Percentiles rank a stretch among this genome's conserved stretches.
phyloP scores from a whole-genome alignment of 1,140 invertebrate genomes.

The Luehdorfia chinensis region DNA sequence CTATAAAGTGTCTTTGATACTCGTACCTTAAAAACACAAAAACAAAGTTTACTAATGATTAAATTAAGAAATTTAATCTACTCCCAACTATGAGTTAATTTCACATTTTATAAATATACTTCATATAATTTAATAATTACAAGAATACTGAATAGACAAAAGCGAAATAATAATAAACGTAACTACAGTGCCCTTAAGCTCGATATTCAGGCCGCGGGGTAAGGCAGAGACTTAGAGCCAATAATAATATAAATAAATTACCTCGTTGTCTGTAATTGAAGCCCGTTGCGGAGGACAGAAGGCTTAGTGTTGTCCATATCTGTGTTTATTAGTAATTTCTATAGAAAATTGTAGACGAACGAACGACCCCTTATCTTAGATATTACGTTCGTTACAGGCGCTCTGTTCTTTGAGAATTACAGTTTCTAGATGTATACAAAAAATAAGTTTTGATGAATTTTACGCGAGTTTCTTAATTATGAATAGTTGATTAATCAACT shows the following conservation, averaged over 20 bases:
- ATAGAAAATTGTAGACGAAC: slow-evolving; percentile 38
- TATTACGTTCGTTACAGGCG: slow-evolving; percentile 24
- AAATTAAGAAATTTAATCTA: no score
- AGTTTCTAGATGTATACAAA: slow-evolving; percentile 5
- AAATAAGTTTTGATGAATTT: not conserved
- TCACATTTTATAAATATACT: no score
- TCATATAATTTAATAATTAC: no score
- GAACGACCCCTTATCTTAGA: slow-evolving; percentile 38
- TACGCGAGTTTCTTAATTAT: no score
- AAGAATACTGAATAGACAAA: no score
- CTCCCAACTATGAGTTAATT: no score
- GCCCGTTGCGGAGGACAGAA: slow-evolving; percentile 14
- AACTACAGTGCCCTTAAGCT: slow-evolving; percentile 13
- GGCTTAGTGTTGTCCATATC: slow-evolving; percentile 31
- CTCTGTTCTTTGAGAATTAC: slow-evolving; percentile 2
- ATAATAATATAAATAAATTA: slow-evolving; percentile 27
- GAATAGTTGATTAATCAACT: no score
- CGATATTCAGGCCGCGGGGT: slow-evolving; percentile 13
- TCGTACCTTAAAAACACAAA: no score
- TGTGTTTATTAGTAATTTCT: slow-evolving; percentile 43
- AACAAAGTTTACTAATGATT: no score
- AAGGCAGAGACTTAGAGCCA: slow-evolving; percentile 11
- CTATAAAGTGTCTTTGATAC: no score
- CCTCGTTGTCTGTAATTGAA: slow-evolving; percentile 20
- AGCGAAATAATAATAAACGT: slow-evolving; percentile 12